Evolutionary conservation across 2,797 vertebrate genomes (phyloP), one percentile per base, ranked within the genome.

Genomic region (Malurus splendens): DNA sequence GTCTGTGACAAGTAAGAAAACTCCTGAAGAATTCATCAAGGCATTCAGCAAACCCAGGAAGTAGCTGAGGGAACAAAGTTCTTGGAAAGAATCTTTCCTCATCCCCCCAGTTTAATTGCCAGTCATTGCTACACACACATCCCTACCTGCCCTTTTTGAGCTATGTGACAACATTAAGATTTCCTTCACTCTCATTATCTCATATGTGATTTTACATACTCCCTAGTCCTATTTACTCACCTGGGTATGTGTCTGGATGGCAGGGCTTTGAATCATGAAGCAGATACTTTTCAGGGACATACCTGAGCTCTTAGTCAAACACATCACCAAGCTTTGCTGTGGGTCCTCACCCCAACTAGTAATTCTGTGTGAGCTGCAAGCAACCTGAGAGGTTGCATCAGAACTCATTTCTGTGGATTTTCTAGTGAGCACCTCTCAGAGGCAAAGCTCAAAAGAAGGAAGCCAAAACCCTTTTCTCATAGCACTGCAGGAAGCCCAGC

Each of bases 261-360:
- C 45, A 83, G 45, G 47, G 42, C 56, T 67, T 68, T 82, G 61
- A 87, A 68, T 89, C 83, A 89, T 3, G 27, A 86, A 71, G 61
- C 60, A 86, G 77, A 59, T 61, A 64, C 33, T 83, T 84, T 54
- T 45, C 54, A 80, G 70, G 64, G 36, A 62, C 71, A 78, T 50
- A 70, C 32, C 32, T 45, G 23, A 83, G 50, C 57, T 87, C 60
- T 60, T 41, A 54, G 67, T 88, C 56, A 70, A 89, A 70, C 0
- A 0, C 2, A 16, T 28, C 32, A 55, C 10, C 47, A 22, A 38
- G n/a, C 19, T 52, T 47, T 90, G 62, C 79, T 70, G 33, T 0
- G 5, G 55, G 25, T 42, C 86, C 38, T 76, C 42, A 79, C 45
- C 42, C 39, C 57, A 65, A 17, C 27, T 7, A 55, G 27, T 65